A percentile compares a stretch with the other conserved stretches of the same genome.
phyloP scores from a whole-genome alignment of 2,113 vertebrate genomes.

The Rana temporaria region DNA sequence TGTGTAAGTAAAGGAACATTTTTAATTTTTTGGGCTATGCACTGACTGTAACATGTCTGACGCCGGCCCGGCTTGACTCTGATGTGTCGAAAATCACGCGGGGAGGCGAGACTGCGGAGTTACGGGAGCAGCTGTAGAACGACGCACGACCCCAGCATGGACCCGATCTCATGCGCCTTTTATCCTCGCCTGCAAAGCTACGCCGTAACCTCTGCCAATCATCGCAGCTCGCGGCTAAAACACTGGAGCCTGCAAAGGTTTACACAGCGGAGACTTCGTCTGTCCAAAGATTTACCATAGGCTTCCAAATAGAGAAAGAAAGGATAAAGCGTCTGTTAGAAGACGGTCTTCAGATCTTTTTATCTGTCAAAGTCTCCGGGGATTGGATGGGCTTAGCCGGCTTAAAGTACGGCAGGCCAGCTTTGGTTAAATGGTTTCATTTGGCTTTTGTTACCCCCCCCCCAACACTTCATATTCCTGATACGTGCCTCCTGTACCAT shows the following conservation, averaged over 20 bases:
- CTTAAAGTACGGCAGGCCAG: constrained; percentile 2
- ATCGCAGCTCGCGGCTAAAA: constrained; percentile 6
- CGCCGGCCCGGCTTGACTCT: no score
- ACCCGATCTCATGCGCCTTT: not conserved
- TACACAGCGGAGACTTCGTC: not conserved
- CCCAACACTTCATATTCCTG: no score
- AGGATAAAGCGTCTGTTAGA: no score
- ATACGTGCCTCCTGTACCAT: no score
- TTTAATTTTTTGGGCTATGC: no score
- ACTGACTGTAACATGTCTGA: no score
- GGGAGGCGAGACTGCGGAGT: no score
- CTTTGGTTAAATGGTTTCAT: constrained; percentile 26
- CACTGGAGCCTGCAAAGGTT: not conserved
- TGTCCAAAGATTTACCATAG: constrained; percentile 1
- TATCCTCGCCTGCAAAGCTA: not conserved
- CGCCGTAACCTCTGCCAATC: not conserved
- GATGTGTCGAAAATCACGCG: no score
- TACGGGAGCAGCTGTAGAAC: not conserved
- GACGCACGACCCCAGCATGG: not conserved
- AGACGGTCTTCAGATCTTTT: not conserved
- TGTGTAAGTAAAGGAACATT: no score
- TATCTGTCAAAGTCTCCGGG: not conserved
- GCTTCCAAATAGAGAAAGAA: not conserved
- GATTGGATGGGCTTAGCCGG: not conserved
- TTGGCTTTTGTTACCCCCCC: no score